Percentiles rank a stretch among this genome's conserved stretches.
Conservation (phyloP, 2,113 vertebrate genomes). For the Todiramphus chloris region DNA sequence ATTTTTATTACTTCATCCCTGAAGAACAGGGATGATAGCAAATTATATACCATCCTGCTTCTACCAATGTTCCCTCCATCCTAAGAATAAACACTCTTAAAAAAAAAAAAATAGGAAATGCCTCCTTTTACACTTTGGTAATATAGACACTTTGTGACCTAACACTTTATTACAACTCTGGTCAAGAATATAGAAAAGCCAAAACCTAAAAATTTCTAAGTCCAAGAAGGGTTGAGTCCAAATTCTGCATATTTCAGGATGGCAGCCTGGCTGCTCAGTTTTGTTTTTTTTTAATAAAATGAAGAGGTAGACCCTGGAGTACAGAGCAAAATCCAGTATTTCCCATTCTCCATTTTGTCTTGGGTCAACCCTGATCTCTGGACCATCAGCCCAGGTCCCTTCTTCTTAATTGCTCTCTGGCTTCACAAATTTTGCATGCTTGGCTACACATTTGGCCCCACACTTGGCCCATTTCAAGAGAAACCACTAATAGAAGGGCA, state of each 20-base stretch:
- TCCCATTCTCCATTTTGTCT: not conserved
- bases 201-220: not conserved
- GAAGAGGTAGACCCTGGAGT: not conserved
- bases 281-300: not conserved
- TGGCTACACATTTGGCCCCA: not conserved
- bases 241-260: not conserved
- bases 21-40: not conserved
- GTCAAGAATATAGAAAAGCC: not conserved
- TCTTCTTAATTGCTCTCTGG: not conserved
- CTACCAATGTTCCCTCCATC: not conserved
- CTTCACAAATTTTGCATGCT: not conserved
- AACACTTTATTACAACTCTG: not conserved
- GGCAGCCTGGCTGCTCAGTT: not conserved
- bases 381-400: not conserved
- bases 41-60: not conserved
- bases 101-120: not conserved
- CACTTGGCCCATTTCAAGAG: not conserved
- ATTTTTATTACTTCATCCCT: not conserved
- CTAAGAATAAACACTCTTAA: not conserved
- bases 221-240: not conserved
- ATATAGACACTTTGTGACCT: not conserved
- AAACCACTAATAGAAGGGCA: not conserved
- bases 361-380: not conserved
- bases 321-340: not conserved
- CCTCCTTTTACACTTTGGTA: not conserved